Evolutionary conservation across 2,797 vertebrate species (phyloP).

Genomic region (Pachyuromys duprasi): DNA sequence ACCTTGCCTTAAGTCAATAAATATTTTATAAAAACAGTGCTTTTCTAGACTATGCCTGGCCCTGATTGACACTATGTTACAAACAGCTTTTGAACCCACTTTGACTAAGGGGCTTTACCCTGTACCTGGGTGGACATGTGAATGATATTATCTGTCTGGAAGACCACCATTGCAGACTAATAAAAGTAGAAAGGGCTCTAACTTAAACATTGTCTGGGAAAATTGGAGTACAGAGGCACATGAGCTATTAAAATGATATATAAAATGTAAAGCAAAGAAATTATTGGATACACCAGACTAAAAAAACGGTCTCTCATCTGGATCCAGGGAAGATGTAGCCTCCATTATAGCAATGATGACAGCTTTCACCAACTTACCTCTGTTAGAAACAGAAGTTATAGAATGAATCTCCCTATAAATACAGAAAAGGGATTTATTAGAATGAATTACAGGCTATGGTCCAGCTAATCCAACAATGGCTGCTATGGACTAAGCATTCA

Average conservation of each 20-base stretch:
- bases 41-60: not conserved
- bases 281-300: not conserved
- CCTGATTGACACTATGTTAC: not conserved
- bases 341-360: not conserved
- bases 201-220: not conserved
- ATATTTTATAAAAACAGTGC: too few species aligned
- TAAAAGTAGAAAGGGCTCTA: too few species aligned
- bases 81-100: not conserved
- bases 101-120: not conserved
- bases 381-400: not conserved
- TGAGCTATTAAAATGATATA: not conserved
- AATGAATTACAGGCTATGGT: not conserved
- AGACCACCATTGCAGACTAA: not conserved
- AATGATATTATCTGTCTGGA: not conserved
- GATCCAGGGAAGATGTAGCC: not conserved
- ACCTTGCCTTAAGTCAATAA: not conserved
- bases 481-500: not conserved
- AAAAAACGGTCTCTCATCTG: not conserved
- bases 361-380: not conserved
- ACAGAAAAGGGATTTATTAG: not conserved
- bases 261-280: not conserved
- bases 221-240: not conserved
- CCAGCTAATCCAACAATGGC: not conserved
- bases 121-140: not conserved
- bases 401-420: not conserved